phyloP scores from a whole-genome alignment of 2,888 invertebrate genomes.

The Microctonus brassicae region DNA sequence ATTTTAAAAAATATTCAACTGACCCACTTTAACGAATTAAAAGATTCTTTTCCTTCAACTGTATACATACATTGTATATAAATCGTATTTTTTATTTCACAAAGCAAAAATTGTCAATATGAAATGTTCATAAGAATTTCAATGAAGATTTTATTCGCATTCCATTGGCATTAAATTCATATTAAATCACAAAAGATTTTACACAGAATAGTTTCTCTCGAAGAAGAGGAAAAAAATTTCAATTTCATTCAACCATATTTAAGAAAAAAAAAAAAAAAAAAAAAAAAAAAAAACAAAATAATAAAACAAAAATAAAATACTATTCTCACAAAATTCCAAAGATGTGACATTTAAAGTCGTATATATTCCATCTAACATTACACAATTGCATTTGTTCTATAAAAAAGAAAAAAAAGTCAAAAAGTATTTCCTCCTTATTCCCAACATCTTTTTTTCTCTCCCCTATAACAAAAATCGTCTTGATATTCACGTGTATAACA shows the following conservation, averaged over 20 bases:
- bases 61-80: too few relatives aligned
- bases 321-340: neutral
- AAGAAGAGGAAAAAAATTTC: neutral
- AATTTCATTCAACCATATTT: neutral
- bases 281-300: too few relatives aligned
- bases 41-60: too few relatives aligned
- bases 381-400: slow-evolving; percentile 7
- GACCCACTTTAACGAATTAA: too few relatives aligned
- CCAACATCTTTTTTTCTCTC: neutral
- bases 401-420: neutral
- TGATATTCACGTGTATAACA: neutral
- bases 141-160: neutral
- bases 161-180: neutral
- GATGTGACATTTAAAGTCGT: slow-evolving; percentile 5
- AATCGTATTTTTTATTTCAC: too few relatives aligned
- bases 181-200: neutral
- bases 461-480: slow-evolving; percentile 9
- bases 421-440: slow-evolving; percentile 21
- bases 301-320: neutral
- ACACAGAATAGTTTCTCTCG: neutral
- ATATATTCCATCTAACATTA: slow-evolving; percentile 7
- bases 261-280: neutral
- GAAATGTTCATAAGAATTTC: neutral
- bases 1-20: too few relatives aligned
- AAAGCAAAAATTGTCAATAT: neutral